Conservation (phyloP, 2,113 vertebrate species). For the Phylloscopus trochilus region DNA sequence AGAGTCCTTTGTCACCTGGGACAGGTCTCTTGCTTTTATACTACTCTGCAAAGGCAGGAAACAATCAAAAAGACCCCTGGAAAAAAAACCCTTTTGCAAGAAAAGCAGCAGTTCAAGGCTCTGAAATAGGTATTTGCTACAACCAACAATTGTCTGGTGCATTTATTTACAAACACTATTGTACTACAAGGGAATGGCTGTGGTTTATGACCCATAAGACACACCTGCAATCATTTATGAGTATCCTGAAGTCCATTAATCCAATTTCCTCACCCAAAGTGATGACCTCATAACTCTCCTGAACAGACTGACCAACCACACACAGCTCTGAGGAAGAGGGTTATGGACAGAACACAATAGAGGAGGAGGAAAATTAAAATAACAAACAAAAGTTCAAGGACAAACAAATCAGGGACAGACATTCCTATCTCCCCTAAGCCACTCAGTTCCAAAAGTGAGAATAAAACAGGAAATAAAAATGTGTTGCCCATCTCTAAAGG, state of each 20-base stretch:
- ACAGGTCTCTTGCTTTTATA: not conserved
- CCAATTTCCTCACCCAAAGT: not conserved
- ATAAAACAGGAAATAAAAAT: not conserved
- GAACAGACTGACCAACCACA: not conserved
- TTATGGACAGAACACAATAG: not conserved
- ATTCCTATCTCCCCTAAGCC: not conserved
- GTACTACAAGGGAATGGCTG: not conserved
- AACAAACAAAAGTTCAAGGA: not conserved
- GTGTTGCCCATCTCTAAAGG: not conserved
- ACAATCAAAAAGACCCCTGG: not conserved
- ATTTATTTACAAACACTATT: not conserved
- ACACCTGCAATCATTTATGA: not conserved
- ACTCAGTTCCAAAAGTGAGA: not conserved
- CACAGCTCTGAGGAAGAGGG: not conserved
- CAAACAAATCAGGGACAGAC: not conserved
- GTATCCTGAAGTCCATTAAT: not conserved
- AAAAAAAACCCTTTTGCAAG: not conserved
- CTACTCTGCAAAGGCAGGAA: not conserved
- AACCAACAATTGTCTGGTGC: not conserved
- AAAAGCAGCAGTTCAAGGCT: not conserved
- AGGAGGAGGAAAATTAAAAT: not conserved
- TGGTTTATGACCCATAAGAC: not conserved
- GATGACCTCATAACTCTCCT: not conserved
- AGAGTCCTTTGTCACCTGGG: not conserved
- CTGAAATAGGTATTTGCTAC: not conserved